Evolutionary conservation across 2,113 vertebrate species (phyloP).

Genomic region (Casuarius casuarius): DNA sequence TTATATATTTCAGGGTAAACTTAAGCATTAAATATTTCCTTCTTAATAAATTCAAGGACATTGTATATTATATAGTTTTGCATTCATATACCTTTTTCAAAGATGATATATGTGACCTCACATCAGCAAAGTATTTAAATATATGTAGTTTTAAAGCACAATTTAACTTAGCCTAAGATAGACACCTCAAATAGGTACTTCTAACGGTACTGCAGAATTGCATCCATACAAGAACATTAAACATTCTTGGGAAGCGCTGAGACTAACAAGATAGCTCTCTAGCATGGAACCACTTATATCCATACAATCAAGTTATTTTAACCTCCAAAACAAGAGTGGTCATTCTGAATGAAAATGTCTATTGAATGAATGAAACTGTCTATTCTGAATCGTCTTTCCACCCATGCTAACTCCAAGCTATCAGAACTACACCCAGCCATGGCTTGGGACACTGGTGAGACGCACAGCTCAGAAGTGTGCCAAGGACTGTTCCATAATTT

Average conservation of each 20-base stretch:
- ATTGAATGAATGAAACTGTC: background rate
- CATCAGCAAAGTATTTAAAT: background rate
- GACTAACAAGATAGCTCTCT: background rate
- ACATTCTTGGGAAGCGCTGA: background rate
- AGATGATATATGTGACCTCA: background rate
- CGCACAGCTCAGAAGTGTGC: background rate
- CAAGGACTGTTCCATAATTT: background rate
- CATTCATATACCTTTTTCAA: background rate
- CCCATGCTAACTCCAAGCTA: background rate
- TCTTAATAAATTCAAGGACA: background rate
- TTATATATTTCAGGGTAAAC: background rate
- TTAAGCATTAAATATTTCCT: background rate
- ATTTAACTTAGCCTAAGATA: background rate
- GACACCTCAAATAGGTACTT: background rate
- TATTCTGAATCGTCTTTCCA: background rate
- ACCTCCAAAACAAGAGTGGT: background rate
- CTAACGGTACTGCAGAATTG: background rate
- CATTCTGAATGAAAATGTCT: too few relatives aligned
- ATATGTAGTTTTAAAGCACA: background rate
- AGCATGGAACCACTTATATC: background rate
- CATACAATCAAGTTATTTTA: background rate
- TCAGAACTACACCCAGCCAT: background rate
- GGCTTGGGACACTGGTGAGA: background rate
- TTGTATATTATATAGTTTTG: background rate
- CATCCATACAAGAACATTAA: background rate